Conservation (phyloP, 2,888 invertebrate genomes). For the Ligdia adustata region DNA sequence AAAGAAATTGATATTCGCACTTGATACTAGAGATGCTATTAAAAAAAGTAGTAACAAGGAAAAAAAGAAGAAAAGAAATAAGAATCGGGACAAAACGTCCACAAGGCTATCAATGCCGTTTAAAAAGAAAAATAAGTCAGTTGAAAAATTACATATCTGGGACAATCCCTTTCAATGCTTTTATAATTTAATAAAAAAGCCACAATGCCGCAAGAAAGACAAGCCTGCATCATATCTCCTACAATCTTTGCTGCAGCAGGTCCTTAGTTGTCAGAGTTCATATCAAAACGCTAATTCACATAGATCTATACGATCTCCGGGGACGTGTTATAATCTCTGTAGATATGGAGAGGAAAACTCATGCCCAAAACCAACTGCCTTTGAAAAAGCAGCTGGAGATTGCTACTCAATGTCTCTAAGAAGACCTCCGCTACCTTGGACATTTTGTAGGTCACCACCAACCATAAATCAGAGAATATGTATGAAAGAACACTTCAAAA, state of each 20-base stretch:
- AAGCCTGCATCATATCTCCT: neutral
- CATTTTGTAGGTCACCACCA: constrained; percentile 44
- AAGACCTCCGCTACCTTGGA: constrained; percentile 47
- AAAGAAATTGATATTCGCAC: constrained; percentile 39
- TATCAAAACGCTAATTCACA: neutral
- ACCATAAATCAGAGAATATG: constrained; percentile 42
- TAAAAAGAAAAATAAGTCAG: constrained; percentile 10
- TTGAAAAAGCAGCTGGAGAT: constrained; percentile 43
- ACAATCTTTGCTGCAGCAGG: constrained; percentile 23
- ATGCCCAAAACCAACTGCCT: constrained; percentile 14
- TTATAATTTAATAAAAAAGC: constrained; percentile 15
- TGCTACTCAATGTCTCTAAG: constrained; percentile 49
- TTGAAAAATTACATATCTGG: constrained; percentile 3
- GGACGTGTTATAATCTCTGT: constrained; percentile 1
- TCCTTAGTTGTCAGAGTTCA: constrained; percentile 23
- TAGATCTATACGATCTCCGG: neutral
- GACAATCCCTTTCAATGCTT: constrained; percentile 13
- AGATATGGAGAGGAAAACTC: constrained; percentile 1
- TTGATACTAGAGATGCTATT: constrained; percentile 31
- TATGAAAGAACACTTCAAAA: constrained; percentile 37
- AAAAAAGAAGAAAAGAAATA: constrained; percentile 1
- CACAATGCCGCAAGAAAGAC: neutral
- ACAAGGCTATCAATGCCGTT: neutral
- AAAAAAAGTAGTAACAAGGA: constrained; percentile 22
- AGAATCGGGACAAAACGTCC: neutral